Conservation (phyloP, 23 tunicate genomes). For the Styela clava region DNA sequence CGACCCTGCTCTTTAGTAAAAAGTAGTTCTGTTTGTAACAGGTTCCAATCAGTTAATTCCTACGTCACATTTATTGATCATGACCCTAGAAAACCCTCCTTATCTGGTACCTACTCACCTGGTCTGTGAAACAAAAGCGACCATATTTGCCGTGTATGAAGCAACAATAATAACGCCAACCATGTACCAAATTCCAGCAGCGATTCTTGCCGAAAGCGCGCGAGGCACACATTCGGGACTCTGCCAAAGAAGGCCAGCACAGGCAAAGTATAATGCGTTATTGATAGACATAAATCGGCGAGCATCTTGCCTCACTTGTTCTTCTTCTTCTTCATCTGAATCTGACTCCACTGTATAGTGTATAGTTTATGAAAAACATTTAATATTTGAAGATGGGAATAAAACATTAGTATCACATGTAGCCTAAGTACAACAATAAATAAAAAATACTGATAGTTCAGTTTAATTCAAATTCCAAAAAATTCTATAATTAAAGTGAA, state of each 20-base stretch:
- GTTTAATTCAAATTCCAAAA: no score
- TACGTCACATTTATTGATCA: no score
- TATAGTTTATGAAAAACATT: no score
- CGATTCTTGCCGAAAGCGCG: conserved; percentile 70
- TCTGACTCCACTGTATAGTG: neutral
- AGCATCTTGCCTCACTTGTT: conserved; percentile 37
- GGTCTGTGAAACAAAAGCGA: conserved; percentile 51
- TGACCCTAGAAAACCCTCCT: no score
- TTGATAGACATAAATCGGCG: conserved; percentile 78
- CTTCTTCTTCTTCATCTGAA: conserved; percentile 32
- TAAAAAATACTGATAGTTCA: no score
- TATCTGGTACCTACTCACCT: conserved; percentile 30
- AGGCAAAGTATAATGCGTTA: conserved; percentile 81
- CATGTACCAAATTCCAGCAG: conserved; percentile 88
- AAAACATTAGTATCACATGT: neutral
- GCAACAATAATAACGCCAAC: conserved; percentile 80
- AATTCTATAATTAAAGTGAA: no score
- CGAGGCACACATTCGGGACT: conserved; percentile 87
- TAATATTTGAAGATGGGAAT: neutral
- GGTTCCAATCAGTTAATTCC: no score
- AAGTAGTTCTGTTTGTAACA: no score
- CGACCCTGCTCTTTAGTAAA: no score
- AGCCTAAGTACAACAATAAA: neutral
- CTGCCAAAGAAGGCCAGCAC: conserved; percentile 90
- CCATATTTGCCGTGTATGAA: conserved; percentile 89